Percentiles rank a stretch among this genome's conserved stretches.
Conservation (phyloP, 2,113 vertebrate species). For the Pelvicachromis taeniatus region DNA sequence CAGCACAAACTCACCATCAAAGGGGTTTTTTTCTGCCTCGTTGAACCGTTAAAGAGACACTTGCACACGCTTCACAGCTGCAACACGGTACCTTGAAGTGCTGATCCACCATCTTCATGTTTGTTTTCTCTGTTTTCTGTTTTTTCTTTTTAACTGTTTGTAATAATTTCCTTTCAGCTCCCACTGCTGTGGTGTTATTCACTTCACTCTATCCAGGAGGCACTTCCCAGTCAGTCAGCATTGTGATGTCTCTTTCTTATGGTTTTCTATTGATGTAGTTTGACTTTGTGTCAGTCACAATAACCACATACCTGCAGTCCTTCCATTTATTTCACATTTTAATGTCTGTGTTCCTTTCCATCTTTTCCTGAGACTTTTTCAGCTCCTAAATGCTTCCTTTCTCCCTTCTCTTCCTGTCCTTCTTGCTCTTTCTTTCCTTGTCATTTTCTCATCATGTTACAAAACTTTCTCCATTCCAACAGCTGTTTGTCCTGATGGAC, state of each 20-base stretch:
- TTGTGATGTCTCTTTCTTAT: background rate
- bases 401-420: background rate
- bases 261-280: background rate
- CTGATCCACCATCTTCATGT: background rate
- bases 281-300: background rate
- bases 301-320: background rate
- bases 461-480: conserved; percentile 1
- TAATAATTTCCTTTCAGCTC: background rate
- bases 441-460: conserved; percentile 16
- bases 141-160: background rate
- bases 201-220: background rate
- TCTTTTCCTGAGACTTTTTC: background rate
- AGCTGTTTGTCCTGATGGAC: background rate
- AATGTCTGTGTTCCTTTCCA: background rate
- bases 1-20: background rate
- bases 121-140: background rate
- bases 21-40: background rate
- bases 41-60: background rate
- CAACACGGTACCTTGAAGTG: background rate
- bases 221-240: background rate
- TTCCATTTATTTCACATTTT: background rate
- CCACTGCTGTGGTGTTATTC: background rate
- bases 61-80: background rate
- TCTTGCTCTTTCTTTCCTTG: background rate
- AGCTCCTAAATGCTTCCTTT: background rate